Base-by-base conservation (phyloP, 1,140 invertebrate genomes). In the Planococcus citri region DNA sequence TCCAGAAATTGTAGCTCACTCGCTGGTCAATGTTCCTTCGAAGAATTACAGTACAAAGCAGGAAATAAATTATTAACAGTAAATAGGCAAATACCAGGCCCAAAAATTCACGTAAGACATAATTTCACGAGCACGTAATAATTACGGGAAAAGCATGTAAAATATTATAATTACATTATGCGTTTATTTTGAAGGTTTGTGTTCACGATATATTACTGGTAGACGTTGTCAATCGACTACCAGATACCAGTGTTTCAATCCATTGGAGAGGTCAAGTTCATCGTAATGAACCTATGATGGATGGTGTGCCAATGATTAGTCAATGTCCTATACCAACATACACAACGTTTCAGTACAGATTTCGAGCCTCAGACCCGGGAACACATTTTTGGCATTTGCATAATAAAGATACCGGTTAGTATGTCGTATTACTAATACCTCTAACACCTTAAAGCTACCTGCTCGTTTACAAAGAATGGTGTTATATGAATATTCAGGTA, bases 241-340 rank as follows among this genome's bases (percentile, higher is more conserved):
- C 84, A 1, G 86, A 87, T 1, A 86, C 90, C 73, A 82, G 84
- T 0, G 80, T 86, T 0, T 83, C 87, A 0, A 82, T 94, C 61
- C 92, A 95, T 76, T 94, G 91, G 90, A 84, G 91, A 70, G 91
- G 92, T 0, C 83, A 92, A 67, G 83, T 85, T 0, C 90, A 92
- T 79, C 78, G 79, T 10, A 88, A 88, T 73, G 87, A 88, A 0
- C 90, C 88, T 0, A 87, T 87, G 73, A 92, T 92, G 88, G 92
- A 95, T 74, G 92, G 92, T 9, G 87, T 89, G 0, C 86, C 90
- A 0, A 85, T 89, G 82, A 78, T 93, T 20, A 92, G 90, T 0
- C 91, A 95, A 76, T 93, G 91, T 75, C 90, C 92, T 0, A 87
- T 93, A 74, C 81, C 84, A 1, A 87, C 88, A 25, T 87, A 87